phyloP scores from a whole-genome alignment of 1,140 invertebrate genomes.

The Drosophila saltans region DNA sequence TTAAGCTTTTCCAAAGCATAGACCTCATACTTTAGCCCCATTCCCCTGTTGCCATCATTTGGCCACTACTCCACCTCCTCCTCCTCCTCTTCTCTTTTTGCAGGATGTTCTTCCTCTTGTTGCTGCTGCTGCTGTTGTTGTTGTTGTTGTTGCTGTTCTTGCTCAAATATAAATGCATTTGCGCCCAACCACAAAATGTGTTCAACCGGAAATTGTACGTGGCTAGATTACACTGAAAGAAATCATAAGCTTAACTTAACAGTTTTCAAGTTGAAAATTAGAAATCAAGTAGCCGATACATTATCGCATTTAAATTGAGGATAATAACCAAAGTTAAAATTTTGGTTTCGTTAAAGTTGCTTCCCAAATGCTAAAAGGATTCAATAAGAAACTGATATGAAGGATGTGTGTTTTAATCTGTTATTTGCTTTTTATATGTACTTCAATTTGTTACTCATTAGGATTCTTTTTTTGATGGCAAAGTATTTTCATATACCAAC shows the following conservation, averaged over 20 bases:
- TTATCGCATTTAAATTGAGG: too few relatives aligned
- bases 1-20: conserved; percentile 74
- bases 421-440: too few relatives aligned
- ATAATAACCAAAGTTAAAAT: too few relatives aligned
- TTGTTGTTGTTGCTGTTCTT: conserved; percentile 46
- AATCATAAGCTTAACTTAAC: background rate
- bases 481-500: too few relatives aligned
- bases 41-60: background rate
- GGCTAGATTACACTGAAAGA: conserved; percentile 52
- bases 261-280: too few relatives aligned
- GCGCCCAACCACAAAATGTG: conserved; percentile 78
- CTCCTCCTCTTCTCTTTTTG: background rate
- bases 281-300: too few relatives aligned
- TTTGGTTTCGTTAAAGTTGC: too few relatives aligned
- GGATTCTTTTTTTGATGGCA: too few relatives aligned
- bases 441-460: too few relatives aligned
- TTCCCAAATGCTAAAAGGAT: too few relatives aligned
- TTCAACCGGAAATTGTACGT: conserved; percentile 82
- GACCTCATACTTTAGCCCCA: conserved; percentile 39
- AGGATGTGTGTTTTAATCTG: too few relatives aligned
- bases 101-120: background rate
- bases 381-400: too few relatives aligned
- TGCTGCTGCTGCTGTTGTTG: conserved; percentile 23
- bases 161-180: conserved; percentile 81
- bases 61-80: background rate